phyloP scores from a whole-genome alignment of 2,888 invertebrate species.

The Epistrophe eligans region DNA sequence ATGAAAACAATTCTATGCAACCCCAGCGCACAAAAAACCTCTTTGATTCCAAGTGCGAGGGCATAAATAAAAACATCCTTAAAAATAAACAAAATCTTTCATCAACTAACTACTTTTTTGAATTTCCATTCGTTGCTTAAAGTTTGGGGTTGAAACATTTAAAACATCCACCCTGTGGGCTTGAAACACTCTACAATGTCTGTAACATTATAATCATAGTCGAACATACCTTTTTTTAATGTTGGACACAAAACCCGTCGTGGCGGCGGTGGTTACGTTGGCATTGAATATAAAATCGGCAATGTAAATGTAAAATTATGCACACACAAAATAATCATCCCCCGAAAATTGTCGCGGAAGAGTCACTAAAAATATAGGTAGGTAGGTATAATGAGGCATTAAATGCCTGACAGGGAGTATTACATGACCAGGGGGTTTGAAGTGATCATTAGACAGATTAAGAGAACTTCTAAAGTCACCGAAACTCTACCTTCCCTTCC shows the following conservation, averaged over 20 bases:
- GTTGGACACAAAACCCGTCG: constrained; percentile 25
- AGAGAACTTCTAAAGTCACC: constrained; percentile 43
- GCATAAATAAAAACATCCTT: constrained; percentile 38
- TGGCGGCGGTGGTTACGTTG: too few species aligned
- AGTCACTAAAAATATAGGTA: neutral
- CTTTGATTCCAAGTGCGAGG: constrained; percentile 46
- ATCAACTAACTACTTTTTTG: constrained; percentile 66
- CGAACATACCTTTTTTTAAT: neutral
- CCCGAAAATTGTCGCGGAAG: constrained; percentile 27
- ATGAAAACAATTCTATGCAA: neutral
- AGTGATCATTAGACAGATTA: constrained; percentile 76
- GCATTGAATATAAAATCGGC: neutral
- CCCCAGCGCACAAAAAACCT: neutral
- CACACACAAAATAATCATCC: constrained; percentile 53
- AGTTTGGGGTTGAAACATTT: constrained; percentile 3
- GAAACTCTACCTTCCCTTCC: neutral
- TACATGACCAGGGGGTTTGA: constrained; percentile 55
- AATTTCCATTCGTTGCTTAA: constrained; percentile 7
- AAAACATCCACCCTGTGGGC: constrained; percentile 28
- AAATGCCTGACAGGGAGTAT: constrained; percentile 23
- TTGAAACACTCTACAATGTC: constrained; percentile 22
- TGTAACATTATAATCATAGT: constrained; percentile 23
- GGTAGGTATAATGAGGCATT: constrained; percentile 12
- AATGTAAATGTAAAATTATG: constrained; percentile 72
- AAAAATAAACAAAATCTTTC: constrained; percentile 52